Conservation (phyloP, 92 coral and sea anemone genomes). For the Porites lobata region DNA sequence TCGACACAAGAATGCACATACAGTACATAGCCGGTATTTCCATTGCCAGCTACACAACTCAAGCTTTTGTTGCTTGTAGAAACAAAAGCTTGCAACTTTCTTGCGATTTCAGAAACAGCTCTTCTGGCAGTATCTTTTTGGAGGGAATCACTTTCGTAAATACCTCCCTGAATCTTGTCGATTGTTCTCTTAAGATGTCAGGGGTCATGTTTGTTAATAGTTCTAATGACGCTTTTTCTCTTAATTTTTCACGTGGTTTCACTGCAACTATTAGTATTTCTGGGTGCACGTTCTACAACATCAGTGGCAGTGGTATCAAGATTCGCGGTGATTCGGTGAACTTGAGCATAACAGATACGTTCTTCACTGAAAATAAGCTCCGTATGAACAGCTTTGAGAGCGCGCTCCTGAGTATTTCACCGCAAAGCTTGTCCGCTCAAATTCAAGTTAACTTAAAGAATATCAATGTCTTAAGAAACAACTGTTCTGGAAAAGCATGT, state of each 20-base stretch:
- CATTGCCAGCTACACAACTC: slow-evolving; percentile 1
- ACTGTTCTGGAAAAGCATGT: slow-evolving; percentile 11
- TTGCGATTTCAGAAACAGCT: neutral
- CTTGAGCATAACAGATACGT: neutral
- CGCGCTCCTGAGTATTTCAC: neutral
- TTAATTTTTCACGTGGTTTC: neutral
- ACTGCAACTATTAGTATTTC: neutral
- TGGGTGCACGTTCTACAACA: slow-evolving; percentile 18
- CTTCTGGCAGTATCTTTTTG: neutral
- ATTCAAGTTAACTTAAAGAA: slow-evolving; percentile 6
- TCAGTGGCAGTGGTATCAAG: slow-evolving; percentile 2
- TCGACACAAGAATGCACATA: neutral
- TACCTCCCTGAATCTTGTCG: slow-evolving; percentile 6
- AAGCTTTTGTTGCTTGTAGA: slow-evolving; percentile 14
- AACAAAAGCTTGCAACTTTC: slow-evolving; percentile 5
- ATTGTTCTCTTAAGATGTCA: slow-evolving; percentile 19
- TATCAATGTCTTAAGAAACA: neutral
- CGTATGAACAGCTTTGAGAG: neutral
- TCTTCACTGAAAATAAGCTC: slow-evolving; percentile 12
- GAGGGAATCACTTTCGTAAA: slow-evolving; percentile 16
- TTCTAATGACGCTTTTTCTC: neutral
- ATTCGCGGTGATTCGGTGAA: slow-evolving; percentile 13
- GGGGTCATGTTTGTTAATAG: neutral
- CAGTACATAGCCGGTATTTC: neutral
- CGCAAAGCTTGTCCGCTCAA: neutral